A percentile compares a stretch with the other conserved stretches of the same genome.
These are phyloP conservation scores for Macroteleia sp. DNA, from an alignment of 2,888 invertebrate species.

Conservation along the genomic window DNA sequence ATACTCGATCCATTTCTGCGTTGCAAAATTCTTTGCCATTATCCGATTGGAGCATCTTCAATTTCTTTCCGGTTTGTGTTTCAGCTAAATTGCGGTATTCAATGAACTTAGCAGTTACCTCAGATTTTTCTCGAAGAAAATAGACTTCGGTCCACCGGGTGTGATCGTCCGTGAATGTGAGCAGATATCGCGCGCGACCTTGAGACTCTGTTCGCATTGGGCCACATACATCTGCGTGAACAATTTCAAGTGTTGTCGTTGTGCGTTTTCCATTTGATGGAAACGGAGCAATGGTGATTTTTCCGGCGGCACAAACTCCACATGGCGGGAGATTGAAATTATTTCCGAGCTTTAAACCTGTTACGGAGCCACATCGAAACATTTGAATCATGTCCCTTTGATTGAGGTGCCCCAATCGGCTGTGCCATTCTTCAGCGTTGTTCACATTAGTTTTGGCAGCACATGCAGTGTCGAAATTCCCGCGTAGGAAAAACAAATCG, in stretches of 20 bases:
- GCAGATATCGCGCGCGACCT: slow-evolving; percentile 36
- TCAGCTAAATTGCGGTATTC: background rate
- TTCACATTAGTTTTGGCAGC: background rate
- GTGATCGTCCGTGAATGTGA: slow-evolving; percentile 1
- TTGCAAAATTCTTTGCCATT: slow-evolving; percentile 23
- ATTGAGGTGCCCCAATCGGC: background rate
- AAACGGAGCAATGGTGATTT: background rate
- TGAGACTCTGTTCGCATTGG: slow-evolving; percentile 46
- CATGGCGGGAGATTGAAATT: background rate
- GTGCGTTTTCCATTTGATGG: background rate
- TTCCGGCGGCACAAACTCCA: background rate
- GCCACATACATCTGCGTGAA: slow-evolving; percentile 53
- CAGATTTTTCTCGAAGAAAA: background rate
- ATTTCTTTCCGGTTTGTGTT: background rate
- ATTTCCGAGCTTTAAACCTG: background rate
- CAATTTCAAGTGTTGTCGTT: slow-evolving; percentile 25
- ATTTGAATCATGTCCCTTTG: slow-evolving; percentile 14
- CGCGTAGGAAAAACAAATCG: background rate
- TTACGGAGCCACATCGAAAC: background rate
- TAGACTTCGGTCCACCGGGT: background rate
- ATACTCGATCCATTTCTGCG: background rate
- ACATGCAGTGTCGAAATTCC: background rate
- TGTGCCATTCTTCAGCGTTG: background rate
- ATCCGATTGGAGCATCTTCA: slow-evolving; percentile 17
- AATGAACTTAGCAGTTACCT: background rate